Evolutionary conservation across 1,140 invertebrate species (phyloP).

Genomic region (Drosophila rufa): DNA sequence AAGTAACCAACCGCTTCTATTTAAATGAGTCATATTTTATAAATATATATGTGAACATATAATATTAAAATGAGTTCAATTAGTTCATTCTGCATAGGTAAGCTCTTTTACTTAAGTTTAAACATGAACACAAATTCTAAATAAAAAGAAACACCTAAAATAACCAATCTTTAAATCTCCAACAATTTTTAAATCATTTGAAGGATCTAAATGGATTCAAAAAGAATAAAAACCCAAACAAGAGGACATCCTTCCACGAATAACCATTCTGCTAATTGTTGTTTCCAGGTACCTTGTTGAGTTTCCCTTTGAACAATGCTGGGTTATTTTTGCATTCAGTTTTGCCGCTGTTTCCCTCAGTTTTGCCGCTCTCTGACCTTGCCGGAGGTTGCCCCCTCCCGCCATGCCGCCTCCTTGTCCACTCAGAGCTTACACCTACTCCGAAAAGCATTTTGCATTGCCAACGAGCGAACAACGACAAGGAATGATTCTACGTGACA

Average conservation of each 20-base stretch:
- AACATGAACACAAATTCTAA: no score
- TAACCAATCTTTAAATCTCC: no score
- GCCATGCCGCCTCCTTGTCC: not conserved
- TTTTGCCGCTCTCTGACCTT: conserved; percentile 64
- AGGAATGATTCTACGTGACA: conserved; percentile 73
- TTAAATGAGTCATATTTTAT: no score
- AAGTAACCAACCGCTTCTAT: no score
- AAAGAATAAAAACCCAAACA: not conserved
- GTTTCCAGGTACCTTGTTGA: not conserved
- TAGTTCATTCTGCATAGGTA: no score
- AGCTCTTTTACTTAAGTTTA: no score
- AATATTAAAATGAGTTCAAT: no score
- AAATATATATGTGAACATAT: no score
- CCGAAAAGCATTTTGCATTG: conserved; percentile 70
- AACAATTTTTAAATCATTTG: no score
- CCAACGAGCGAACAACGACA: conserved; percentile 67
- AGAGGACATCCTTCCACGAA: conserved; percentile 5
- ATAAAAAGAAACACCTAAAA: no score
- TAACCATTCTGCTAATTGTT: conserved; percentile 11
- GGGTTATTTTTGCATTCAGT: conserved; percentile 27
- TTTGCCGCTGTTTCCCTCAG: conserved; percentile 20
- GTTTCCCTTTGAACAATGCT: not conserved
- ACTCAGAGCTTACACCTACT: conserved; percentile 26
- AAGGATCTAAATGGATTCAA: not conserved
- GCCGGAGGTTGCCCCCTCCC: conserved; percentile 63